These are phyloP conservation scores for Sipha flava DNA, from an alignment of 1,140 invertebrate species.

Conservation along the genomic window DNA sequence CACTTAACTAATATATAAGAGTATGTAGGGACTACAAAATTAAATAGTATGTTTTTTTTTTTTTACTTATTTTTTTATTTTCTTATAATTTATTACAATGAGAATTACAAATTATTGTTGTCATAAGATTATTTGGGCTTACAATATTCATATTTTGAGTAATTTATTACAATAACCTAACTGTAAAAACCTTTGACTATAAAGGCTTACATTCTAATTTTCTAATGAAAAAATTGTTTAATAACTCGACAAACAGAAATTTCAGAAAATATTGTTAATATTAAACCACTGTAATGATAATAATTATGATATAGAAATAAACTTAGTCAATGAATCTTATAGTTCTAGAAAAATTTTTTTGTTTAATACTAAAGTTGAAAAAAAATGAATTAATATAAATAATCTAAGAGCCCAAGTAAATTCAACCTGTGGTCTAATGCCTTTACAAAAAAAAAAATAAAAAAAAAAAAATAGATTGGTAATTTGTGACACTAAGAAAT, in stretches of 20 bases:
- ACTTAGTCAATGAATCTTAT: background rate
- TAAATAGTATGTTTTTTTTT: background rate
- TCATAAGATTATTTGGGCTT: constrained; percentile 28
- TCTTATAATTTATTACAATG: constrained; percentile 29
- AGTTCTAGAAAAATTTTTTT: background rate
- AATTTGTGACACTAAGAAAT: constrained; percentile 29
- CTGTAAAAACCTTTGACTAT: constrained; percentile 1
- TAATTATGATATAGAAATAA: background rate
- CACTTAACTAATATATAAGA: constrained; percentile 30
- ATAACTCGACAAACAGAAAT: constrained; percentile 31
- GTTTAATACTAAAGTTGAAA: background rate
- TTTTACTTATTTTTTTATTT: constrained; percentile 2
- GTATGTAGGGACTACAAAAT: constrained; percentile 18
- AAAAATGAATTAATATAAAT: background rate
- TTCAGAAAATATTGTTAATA: constrained; percentile 22
- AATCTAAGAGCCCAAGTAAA: constrained; percentile 3
- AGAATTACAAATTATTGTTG: constrained; percentile 22
- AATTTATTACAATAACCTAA: constrained; percentile 22
- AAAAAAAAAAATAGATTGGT: background rate
- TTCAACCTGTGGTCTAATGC: background rate
- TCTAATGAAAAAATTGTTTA: constrained; percentile 12
- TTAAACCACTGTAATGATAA: background rate
- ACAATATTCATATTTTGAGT: constrained; percentile 27
- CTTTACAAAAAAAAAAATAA: background rate
- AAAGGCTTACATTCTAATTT: constrained; percentile 17